Base-by-base conservation (phyloP, 1,140 invertebrate genomes). In the Brachionus plicatilis region DNA sequence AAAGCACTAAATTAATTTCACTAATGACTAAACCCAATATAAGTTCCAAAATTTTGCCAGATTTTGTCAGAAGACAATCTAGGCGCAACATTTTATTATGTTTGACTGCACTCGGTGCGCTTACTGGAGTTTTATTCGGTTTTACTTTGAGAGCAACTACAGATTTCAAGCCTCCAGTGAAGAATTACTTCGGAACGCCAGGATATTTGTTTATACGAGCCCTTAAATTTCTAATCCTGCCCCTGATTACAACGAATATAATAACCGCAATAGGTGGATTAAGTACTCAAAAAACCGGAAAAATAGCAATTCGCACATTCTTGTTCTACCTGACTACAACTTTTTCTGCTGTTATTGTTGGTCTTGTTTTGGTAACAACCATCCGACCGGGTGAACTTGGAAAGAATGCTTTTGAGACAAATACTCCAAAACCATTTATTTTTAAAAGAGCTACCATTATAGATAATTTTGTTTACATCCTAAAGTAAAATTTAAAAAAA, bases 131-230 rank as follows among this genome's bases (percentile, higher is more conserved):
- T 2, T 85, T 88, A 5, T 65, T 90, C 4, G 89, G 89, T 1
- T 87, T 88, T 70, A 11, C 82, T 0, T 56, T 88, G 7, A 85
- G 88, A 17, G 7, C 17, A 70, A 76, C 37, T 20, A 82, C 43
- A 45, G 60, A 82, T 75, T 66, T 84, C 37, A 76, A 24, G 12
- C 33, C 45, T 17, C 45, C 45, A 11, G 29, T 33, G 6, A 84
- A 76, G 41, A 47, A 37, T 24, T 65, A 75, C 24, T 56, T 75
- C 37, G 70, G 88, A 9, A 91, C 91, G 85, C 90, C 91, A 14
- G 91, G 91, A 85, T 90, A 91, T 76, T 82, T 91, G 1, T 87
- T 91, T 53, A 90, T 91, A 89, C 87, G 90, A 75, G 90, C 91
- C 87, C 85, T 91, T 12, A 91, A 91, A 86, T 89, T 90, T 86